Base-by-base conservation (phyloP, 2,888 invertebrate genomes). In the Orchesellides sinensis region DNA sequence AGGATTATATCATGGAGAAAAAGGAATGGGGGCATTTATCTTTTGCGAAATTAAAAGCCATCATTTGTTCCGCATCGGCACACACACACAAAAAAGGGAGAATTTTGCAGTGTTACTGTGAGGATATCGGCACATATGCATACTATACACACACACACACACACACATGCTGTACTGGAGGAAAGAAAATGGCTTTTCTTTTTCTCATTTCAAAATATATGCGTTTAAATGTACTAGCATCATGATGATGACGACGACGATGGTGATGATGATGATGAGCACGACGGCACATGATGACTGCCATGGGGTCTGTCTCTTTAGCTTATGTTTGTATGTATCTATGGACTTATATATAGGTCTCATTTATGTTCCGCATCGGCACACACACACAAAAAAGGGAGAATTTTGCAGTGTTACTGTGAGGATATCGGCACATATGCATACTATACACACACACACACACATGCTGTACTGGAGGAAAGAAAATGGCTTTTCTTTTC, bases 21-120 rank as follows among this genome's bases (percentile, higher is more conserved):
- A 65, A 27, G 65, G 65, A 59, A 66, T 45, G 40, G 21, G 66
- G 10, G 25, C 49, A 65, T 74, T 74, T 75, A 56, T 66, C 75
- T 68, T 73, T 65, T 65, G 74, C 74, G 27, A 75, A 75, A 75
- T 75, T 75, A 75, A 75, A 75, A 75, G 56, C 75, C 75, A 75
- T 75, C 75, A 75, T 75, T 75, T 75, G 75, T 52, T 75, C 25
- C 66, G 52, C 66, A 56, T 75, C 75, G 75, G 66, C 66, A 66
- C 21, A 56, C 75, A 66, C 66, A 75, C n/a, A n/a, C n/a, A n/a
- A n/a, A n/a, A n/a, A 75, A 75, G 66, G 14, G 40, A 40, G 47
- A 66, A 56, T 75, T 75, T 75, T 35, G 75, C 75, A 75, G 59
- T 66, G n/a, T n/a, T n/a, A n/a, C n/a, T n/a, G 75, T 54, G 56